Evolutionary conservation across 2,113 vertebrate genomes (phyloP).

Genomic region (Peromyscus leucopus): DNA sequence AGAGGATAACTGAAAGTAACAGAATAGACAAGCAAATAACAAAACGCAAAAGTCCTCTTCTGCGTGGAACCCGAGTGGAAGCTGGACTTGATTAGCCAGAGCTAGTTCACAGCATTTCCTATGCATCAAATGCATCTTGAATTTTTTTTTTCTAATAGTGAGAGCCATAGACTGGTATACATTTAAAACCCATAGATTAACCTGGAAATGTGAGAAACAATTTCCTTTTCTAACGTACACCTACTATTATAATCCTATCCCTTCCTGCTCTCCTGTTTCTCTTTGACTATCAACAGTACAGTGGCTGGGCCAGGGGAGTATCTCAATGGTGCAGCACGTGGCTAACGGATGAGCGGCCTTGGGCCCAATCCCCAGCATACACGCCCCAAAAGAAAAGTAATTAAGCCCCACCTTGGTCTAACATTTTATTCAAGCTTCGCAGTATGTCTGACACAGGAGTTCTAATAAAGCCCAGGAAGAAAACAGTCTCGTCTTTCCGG

Average conservation of each 20-base stretch:
- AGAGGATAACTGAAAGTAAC: not conserved
- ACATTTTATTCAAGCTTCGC: not conserved
- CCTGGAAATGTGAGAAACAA: not conserved
- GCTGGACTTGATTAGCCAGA: not conserved
- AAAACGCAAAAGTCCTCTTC: not conserved
- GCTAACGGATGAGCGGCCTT: too few relatives aligned
- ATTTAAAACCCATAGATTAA: conserved; percentile 17
- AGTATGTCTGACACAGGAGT: not conserved
- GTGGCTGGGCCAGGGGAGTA: too few relatives aligned
- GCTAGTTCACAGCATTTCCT: not conserved
- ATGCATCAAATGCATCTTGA: not conserved
- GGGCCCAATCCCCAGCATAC: not conserved
- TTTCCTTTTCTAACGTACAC: not conserved
- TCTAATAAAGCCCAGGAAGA: conserved; percentile 4
- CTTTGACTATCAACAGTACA: not conserved
- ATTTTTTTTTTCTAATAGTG: conserved; percentile 1
- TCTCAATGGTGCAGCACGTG: not conserved
- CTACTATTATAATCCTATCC: not conserved
- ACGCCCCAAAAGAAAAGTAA: not conserved
- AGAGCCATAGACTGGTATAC: not conserved
- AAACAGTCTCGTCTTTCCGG: not conserved
- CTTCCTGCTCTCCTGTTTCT: not conserved
- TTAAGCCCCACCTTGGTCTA: not conserved
- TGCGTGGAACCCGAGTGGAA: not conserved
- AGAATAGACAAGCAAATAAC: not conserved